Evolutionary conservation across 2,113 vertebrate species (phyloP), one percentile per base, ranked within the genome.

Genomic region (Microtus oregoni): DNA sequence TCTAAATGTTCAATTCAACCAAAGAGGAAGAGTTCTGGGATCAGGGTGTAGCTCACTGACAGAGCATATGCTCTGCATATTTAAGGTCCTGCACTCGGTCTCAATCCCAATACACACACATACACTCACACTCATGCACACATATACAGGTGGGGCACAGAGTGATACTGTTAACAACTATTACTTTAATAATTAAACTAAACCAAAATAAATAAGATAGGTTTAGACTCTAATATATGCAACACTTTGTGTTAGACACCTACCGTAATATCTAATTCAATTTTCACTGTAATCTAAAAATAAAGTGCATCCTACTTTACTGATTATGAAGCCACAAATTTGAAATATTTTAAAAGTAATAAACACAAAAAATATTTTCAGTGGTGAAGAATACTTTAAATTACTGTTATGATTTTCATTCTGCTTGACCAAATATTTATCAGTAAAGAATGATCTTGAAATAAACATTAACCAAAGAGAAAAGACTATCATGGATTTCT

Each of bases 201-300:
- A 92, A 26, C 52, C 15, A 61, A 22, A 82, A 13, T 72, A 89
- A 47, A 2, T 81, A 86, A 8, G 58, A 41, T 65, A 3, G 11
- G 0, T 38, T 55, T 20, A 5, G 28, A 85, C 8, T 44, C 55
- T 63, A 50, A 1, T 11, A 44, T 32, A 1, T 72, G 2, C 10
- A 77, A 86, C 78, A 3, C 12, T 35, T 41, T 76, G 1, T 50
- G 35, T 5, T 68, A 38, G 35, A 19, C 75, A 52, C 5, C 52
- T 79, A 81, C 3, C 3, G 24, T 8, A 12, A 67, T 58, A 82
- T 4, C 15, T 87, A 44, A 76, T 72, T n/a, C 7, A 61, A 28
- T 26, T 65, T 63, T 63, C 81, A 41, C 28, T 41, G 10, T 83
- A 8, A 1, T 65, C 15, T 93, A 41, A 30, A 44, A 89, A 75